These are phyloP conservation scores for Condylura cristata DNA, from an alignment of 2,113 vertebrate genomes.

Conservation along the genomic window DNA sequence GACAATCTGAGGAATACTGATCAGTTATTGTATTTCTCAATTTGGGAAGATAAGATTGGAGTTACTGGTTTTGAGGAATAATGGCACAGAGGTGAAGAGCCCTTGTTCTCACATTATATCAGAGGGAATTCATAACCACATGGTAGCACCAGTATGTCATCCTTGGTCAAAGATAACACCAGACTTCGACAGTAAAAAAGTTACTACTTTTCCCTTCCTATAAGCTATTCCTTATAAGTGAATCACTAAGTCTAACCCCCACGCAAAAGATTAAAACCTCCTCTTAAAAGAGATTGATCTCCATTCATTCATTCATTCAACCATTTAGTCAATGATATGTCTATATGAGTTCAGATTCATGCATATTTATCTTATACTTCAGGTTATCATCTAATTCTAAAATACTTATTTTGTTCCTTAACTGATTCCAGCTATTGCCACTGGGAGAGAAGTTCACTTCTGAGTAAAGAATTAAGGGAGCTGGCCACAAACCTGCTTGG, in stretches of 20 bases:
- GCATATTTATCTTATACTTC: conserved; percentile 39
- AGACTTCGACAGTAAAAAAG: conserved; percentile 7
- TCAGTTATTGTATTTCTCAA: background rate
- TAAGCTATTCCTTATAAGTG: conserved; percentile 4
- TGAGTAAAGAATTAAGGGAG: conserved; percentile 21
- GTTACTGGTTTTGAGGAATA: conserved; percentile 15
- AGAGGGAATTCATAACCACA: background rate
- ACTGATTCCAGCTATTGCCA: conserved; percentile 29
- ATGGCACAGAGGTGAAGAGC: background rate
- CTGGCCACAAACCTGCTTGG: background rate
- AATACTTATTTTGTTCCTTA: conserved; percentile 32
- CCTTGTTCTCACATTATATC: background rate
- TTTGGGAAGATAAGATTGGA: background rate
- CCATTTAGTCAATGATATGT: background rate
- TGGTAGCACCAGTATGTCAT: background rate
- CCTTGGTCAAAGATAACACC: background rate
- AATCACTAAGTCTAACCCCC: conserved; percentile 32
- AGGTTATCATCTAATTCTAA: conserved; percentile 33
- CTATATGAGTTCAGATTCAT: conserved; percentile 45
- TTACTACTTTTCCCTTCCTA: conserved; percentile 33
- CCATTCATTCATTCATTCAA: background rate
- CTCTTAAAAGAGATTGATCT: background rate
- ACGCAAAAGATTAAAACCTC: conserved; percentile 14
- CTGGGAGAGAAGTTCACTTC: background rate
- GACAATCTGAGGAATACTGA: background rate